A percentile compares a stretch with the other conserved stretches of the same genome.
phyloP scores from a whole-genome alignment of 2,113 vertebrate genomes.

The Laticauda laticaudata region DNA sequence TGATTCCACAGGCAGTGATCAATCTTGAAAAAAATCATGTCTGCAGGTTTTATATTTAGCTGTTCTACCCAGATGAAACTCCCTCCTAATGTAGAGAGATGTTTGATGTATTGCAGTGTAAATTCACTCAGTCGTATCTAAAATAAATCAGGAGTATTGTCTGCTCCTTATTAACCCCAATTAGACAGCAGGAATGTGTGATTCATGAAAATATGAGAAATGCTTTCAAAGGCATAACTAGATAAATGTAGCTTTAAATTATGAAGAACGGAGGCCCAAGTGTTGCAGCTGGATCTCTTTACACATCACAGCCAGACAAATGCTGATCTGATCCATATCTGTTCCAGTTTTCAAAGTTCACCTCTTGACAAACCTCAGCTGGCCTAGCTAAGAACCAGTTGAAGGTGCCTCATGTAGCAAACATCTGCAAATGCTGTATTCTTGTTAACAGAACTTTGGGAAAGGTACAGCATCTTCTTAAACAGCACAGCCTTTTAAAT shows the following conservation, averaged over 20 bases:
- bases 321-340: slow-evolving; percentile 14
- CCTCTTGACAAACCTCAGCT: slow-evolving; percentile 6
- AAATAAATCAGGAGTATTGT: slow-evolving; percentile 13
- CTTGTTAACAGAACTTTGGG: neutral
- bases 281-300: slow-evolving; percentile 1
- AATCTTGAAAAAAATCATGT: neutral
- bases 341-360: slow-evolving; percentile 20
- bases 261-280: neutral
- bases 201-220: neutral
- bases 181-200: neutral
- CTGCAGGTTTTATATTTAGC: neutral
- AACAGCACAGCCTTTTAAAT: neutral
- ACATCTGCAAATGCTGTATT: neutral
- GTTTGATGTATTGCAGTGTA: neutral
- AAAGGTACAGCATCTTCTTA: neutral
- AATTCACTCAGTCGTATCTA: slow-evolving; percentile 7
- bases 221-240: neutral
- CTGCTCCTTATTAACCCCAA: neutral
- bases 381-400: neutral
- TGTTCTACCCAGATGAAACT: neutral
- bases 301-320: neutral
- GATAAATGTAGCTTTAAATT: neutral
- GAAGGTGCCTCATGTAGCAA: neutral
- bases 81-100: neutral
- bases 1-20: neutral